These are phyloP conservation scores for Sminthurides aquaticus DNA, from an alignment of 2,888 invertebrate species.

Conservation along the genomic window DNA sequence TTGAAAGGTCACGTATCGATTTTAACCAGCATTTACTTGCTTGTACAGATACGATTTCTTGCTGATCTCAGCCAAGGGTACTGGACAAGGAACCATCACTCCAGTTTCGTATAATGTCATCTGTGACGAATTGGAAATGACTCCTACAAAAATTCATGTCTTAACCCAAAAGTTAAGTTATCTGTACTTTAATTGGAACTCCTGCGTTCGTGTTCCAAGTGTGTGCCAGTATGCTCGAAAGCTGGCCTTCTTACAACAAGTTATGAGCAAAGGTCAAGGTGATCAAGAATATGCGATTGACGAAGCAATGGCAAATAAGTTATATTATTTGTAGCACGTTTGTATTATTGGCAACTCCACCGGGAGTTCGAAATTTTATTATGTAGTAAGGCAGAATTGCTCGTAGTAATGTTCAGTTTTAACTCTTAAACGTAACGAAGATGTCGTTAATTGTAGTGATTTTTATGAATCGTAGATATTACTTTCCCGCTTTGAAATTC, in stretches of 20 bases:
- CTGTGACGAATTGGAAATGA: constrained; percentile 60
- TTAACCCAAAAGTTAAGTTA: constrained; percentile 78
- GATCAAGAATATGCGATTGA: neutral
- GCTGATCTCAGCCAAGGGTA: constrained; percentile 70
- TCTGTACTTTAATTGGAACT: constrained; percentile 80
- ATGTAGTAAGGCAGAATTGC: no score
- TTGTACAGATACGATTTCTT: constrained; percentile 84
- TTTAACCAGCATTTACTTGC: no score
- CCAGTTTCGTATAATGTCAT: constrained; percentile 86
- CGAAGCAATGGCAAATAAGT: no score
- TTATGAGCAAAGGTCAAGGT: neutral
- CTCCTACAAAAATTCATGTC: constrained; percentile 69
- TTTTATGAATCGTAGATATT: no score
- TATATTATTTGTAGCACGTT: no score
- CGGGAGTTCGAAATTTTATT: no score
- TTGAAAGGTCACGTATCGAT: no score
- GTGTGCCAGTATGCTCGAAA: constrained; percentile 18
- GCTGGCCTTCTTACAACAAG: constrained; percentile 11
- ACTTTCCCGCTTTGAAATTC: no score
- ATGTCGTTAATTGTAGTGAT: no score
- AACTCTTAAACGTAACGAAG: no score
- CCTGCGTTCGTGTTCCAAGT: constrained; percentile 3
- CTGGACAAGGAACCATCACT: constrained; percentile 78
- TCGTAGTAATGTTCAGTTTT: no score
- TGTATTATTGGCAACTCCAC: no score